Base-by-base conservation (phyloP, 2,888 invertebrate species). In the Eristalis intricaria region DNA sequence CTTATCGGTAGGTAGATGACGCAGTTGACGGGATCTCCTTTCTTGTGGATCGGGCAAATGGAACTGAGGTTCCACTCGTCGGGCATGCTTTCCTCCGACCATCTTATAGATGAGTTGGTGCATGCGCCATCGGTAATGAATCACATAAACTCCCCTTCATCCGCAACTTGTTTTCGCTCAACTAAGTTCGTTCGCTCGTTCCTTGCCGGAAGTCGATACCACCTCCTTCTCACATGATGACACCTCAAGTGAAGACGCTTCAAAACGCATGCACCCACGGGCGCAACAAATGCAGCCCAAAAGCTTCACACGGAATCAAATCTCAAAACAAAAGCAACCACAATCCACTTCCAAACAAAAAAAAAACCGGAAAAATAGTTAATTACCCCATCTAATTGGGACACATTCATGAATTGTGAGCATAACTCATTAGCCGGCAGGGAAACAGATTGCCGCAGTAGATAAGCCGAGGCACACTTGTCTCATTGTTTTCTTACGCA, bases 341-440 rank as follows among this genome's bases (percentile, higher is more conserved):
- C 43, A 43, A n/a, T 40, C 43, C 43, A 43, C 7, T 7, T 8
- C 32, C 43, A n/a, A 15, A 26, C 26, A 3, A 32, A 32, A 32
- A 7, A n/a, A 43, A 43, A 43, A n/a, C 43, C 66, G 61, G 61
- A 15, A 61, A n/a, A 22, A 43, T n/a, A 61, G 32, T 35, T 26
- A 63, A 73, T 73, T 50, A 50, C 73, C 63, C 43, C 32, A 7
- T 43, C 23, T 32, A 63, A 50, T 50, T 29, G 63, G 73, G 73
- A 73, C 63, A 63, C 63, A 73, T 73, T 73, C 63, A 64, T 73
- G 63, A 73, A 32, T 32, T 43, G 40, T 43, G 43, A 61, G 40
- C 61, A 71, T 43, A 71, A 71, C 43, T 38, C 71, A 43, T 71
- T 71, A 43, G 63, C 73, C 73, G 60, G 63, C 73, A 63, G 73